phyloP scores from a whole-genome alignment of 37 sponge, comb jelly and placozoan species.

The Tethya wilhelma region DNA sequence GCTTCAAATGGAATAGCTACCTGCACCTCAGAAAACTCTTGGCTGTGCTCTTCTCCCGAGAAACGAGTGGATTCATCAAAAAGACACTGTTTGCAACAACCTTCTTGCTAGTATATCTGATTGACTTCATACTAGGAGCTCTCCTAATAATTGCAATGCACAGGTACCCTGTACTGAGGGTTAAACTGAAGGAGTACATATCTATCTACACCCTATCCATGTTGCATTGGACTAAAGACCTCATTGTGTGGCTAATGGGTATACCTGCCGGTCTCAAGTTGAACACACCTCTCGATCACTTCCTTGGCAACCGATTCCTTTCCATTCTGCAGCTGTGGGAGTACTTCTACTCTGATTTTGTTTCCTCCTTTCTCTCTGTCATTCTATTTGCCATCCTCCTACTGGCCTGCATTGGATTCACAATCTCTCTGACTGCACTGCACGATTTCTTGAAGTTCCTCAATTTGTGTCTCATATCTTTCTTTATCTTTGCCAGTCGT shows the following conservation, averaged over 20 bases:
- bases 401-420: slow-evolving; percentile 32
- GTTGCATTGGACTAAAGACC: slow-evolving; percentile 19
- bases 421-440: slow-evolving; percentile 44
- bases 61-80: not conserved
- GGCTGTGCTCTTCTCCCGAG: not conserved
- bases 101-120: not conserved
- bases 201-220: slow-evolving; percentile 26
- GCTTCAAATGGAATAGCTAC: slow-evolving; percentile 8
- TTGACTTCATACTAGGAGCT: slow-evolving; percentile 11
- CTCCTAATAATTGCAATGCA: not conserved
- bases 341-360: slow-evolving; percentile 40
- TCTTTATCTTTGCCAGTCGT: slow-evolving; percentile 66
- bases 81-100: not conserved
- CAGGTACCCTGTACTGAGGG: not conserved
- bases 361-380: slow-evolving; percentile 4
- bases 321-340: slow-evolving; percentile 37
- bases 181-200: not conserved
- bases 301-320: slow-evolving; percentile 45
- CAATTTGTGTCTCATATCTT: slow-evolving; percentile 57
- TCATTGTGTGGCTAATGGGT: slow-evolving; percentile 74
- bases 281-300: slow-evolving; percentile 66
- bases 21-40: not conserved
- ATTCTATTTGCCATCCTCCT: slow-evolving; percentile 15
- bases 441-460: slow-evolving; percentile 75
- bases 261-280: slow-evolving; percentile 82